Evolutionary conservation across 2,888 invertebrate species (phyloP).

Genomic region (Erebia ligea): DNA sequence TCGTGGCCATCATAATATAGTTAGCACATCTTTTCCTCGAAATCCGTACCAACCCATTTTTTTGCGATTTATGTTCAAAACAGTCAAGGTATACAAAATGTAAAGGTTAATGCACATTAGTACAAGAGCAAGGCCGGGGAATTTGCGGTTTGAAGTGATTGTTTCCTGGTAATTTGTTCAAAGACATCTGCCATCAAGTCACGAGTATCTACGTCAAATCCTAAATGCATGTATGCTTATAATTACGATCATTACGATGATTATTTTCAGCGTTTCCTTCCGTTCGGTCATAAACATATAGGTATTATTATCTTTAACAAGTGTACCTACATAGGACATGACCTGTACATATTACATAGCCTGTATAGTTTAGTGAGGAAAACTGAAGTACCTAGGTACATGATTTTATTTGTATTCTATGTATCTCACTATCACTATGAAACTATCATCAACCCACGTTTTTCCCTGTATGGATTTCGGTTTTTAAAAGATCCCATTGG

Average conservation of each 20-base stretch:
- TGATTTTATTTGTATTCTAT: too few relatives aligned
- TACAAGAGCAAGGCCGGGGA: constrained; percentile 27
- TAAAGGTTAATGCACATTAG: constrained; percentile 21
- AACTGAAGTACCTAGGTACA: not conserved
- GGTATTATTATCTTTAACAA: not conserved
- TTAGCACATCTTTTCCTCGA: too few relatives aligned
- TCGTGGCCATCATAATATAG: too few relatives aligned
- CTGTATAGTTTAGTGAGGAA: too few relatives aligned
- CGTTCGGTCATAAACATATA: not conserved
- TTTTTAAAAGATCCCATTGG: too few relatives aligned
- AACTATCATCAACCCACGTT: too few relatives aligned
- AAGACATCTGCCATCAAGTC: constrained; percentile 33
- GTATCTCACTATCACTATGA: too few relatives aligned
- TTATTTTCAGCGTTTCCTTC: constrained; percentile 28
- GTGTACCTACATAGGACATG: not conserved
- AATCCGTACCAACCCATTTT: too few relatives aligned
- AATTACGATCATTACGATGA: constrained; percentile 15
- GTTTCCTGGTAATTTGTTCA: constrained; percentile 40
- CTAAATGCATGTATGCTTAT: constrained; percentile 16
- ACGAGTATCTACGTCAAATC: constrained; percentile 26
- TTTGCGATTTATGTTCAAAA: not conserved
- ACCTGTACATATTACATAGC: too few relatives aligned
- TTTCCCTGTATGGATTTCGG: too few relatives aligned
- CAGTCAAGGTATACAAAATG: not conserved
- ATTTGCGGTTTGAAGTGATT: constrained; percentile 27